Evolutionary conservation across 64 coral and sea anemone species (phyloP), one percentile per base, ranked within the genome.

Genomic region (Platygyra sinensis): DNA sequence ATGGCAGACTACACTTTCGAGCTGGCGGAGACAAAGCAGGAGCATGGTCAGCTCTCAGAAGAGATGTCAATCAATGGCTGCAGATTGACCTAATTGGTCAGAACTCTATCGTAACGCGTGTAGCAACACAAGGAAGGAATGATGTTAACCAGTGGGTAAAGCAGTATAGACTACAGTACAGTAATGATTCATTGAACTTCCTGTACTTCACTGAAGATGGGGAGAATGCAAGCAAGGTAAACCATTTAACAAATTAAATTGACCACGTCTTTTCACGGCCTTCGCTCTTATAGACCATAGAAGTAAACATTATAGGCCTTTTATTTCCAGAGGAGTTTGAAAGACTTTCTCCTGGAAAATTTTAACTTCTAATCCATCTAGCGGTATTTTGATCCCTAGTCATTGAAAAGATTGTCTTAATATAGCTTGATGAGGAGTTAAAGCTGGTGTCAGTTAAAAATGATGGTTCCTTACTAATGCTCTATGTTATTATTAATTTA

Each of bases 11-110:
- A 8, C 31, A 76, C 39, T 2, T 22, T 3, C 5, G 49, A 49
- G 7, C 0, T 22, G 2, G 0, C 8, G 9, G 1, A 8, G 2
- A 10, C 4, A 10, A 3, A 32, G 0, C 10, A 0, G 74, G 74
- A 24, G 15, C 31, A 0, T 76, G 74, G 74, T 4, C 74, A 22
- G 39, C 74, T 50, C 3, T 0, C 2, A 42, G 1, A 13, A 24
- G 1, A 0, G 33, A 76, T 76, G 9, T 0, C 19, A 76, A 50
- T 22, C 74, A 51, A 76, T 76, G 39, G 74, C 39, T 76, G 2
- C 74, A 76, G 22, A 14, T 76, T 24, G 74, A 76, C 2, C 74
- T 76, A 1, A 39, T 38, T 24, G 31, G 10, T 24, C 4, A 76
- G 1, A 3, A 36, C 33, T 20, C 22, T 16, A 42, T 5, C 50